Evolutionary conservation across 2,888 invertebrate species (phyloP), one percentile per base, ranked within the genome.

Genomic region (Zootermopsis nevadensis): DNA sequence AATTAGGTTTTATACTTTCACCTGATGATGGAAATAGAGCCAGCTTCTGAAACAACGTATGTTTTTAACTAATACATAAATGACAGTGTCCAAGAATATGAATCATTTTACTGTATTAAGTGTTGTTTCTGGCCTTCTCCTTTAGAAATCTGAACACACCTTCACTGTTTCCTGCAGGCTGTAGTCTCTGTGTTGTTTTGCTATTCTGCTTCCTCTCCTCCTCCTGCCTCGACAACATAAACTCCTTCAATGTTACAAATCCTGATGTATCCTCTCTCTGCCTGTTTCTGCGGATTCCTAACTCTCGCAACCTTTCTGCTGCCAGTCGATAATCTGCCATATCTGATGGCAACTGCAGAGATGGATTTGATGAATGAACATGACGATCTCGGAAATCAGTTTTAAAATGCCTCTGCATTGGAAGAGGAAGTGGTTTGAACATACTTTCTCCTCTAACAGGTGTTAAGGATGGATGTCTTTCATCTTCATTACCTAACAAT

Each of bases 151-250:
- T 66, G 66, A 66, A 66, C 74, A 27, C 33, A 74, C 74, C 74
- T 38, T 74, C 74, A 74, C 8, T 38, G 38, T 8, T 33, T 6
- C 31, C 69, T 67, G 27, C 19, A 30, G 27, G 30, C 30, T 12
- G 8, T 66, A 27, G 27, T 27, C 69, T 69, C 69, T 69, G 69
- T 33, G 22, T 22, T 3, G 69, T 33, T 33, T 33, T 30, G 4
- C 60, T 60, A 76, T 83, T 83, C 53, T 92, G 91, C 86, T 91
- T 91, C 33, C 92, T 91, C 87, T 95, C 95, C 88, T 95, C 95
- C 85, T 93, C 94, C 88, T 95, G 95, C 86, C 94, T 93, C 86
- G 93, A 93, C 86, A 94, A 89, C 95, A 96, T 96, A 87, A 96
- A 92, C 89, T 95, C 94, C 88, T 95, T 94, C 48, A 96, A 90